Evolutionary conservation across 1,140 invertebrate genomes (phyloP).

Genomic region (Sweltsa coloradensis): DNA sequence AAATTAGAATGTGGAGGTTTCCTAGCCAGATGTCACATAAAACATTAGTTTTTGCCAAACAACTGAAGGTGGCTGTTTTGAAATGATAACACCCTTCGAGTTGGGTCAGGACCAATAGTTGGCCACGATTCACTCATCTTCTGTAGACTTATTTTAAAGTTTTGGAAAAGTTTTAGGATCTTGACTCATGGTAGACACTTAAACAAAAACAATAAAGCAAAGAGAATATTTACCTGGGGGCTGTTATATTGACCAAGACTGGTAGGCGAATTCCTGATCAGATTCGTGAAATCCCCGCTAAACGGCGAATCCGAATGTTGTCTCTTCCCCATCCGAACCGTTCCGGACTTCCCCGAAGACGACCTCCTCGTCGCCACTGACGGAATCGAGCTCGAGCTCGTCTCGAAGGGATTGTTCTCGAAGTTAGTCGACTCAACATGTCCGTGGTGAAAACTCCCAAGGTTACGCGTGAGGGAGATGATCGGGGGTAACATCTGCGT

Average conservation of each 20-base stretch:
- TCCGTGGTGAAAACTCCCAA: not conserved
- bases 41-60: no score
- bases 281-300: not conserved
- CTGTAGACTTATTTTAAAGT: not conserved
- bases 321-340: not conserved
- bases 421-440: not conserved
- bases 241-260: conserved; percentile 1
- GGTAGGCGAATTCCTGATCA: conserved; percentile 8
- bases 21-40: no score
- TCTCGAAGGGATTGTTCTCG: not conserved
- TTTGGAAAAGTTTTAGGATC: not conserved
- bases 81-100: not conserved
- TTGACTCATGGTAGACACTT: not conserved
- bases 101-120: not conserved
- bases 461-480: not conserved
- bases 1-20: no score
- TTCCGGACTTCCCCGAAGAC: not conserved
- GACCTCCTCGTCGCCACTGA: not conserved
- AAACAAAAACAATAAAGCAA: conserved; percentile 1
- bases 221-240: no score
- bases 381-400: not conserved
- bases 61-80: not conserved
- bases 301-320: not conserved
- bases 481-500: not conserved
- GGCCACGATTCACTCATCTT: not conserved